Base-by-base conservation (phyloP, 2,113 vertebrate genomes). In the Clarias batrachus region DNA sequence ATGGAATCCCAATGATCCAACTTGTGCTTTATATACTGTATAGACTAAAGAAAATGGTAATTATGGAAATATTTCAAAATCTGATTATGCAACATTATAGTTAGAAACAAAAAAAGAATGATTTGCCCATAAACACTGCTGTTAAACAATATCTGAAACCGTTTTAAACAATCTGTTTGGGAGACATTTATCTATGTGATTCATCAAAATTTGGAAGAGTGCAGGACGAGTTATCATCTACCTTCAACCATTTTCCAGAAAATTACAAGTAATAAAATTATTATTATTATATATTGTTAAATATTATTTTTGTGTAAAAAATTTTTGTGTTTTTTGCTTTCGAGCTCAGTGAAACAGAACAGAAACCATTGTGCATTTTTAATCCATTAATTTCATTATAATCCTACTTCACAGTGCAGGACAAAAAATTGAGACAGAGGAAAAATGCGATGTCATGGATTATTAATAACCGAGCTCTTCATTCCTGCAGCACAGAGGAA, bases 391-490 rank as follows among this genome's bases (percentile, higher is more conserved):
- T 74, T 73, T 74, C 54, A 84, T 60, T 33, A 37, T 54, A 41
- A 27, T 63, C 9, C 70, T 27, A 19, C 71, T 76, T 77, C 57
- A 85, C 70, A n/a, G 25, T 11, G 57, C 71, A 88, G 87, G 87
- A 48, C 48, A 48, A 83, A 56, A 83, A 54, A 17, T 57, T 23
- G 25, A 37, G 33, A 54, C 60, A 59, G 62, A 85, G 85, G 65
- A 6, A 81, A 82, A 59, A 77, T 74, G 81, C 87, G 73, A 88
- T 82, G 85, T 79, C 54, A 88, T 86, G 70, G 86, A 87, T 87
- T 85, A 90, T 90, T 89, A 90, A 89, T 88, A 88, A 82, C 17
- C 54, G 70, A 82, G 81, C 77, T 33, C 63, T 83, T 87, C 80
- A 30, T 83, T 86, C 27, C 81, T 59, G n/a, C 66, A 71, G 41